A percentile compares a stretch with the other conserved stretches of the same genome.
Conservation (phyloP, 2,888 invertebrate genomes). For the Rhogogaster chlorosoma region DNA sequence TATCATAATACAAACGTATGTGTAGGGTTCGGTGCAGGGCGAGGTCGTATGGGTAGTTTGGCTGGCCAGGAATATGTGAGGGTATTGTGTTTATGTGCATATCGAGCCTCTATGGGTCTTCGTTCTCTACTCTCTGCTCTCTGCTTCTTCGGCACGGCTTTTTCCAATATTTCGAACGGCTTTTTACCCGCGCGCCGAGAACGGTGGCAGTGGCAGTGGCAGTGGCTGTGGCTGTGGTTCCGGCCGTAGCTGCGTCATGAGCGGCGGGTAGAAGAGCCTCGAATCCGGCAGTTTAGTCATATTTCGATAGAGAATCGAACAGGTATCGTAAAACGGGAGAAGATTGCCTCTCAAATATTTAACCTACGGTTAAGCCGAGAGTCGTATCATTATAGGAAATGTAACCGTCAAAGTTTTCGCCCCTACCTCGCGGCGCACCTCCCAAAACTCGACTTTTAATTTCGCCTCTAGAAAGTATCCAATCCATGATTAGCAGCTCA, state of each 20-base stretch:
- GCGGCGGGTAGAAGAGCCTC: slow-evolving; percentile 1
- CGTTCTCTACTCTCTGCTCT: neutral
- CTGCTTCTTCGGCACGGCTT: slow-evolving; percentile 33
- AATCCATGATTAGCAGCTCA: neutral
- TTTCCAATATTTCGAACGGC: slow-evolving; percentile 38
- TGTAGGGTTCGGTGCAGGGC: slow-evolving; percentile 7
- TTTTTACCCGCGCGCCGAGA: neutral
- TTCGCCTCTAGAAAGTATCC: neutral
- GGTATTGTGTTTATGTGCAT: slow-evolving; percentile 78
- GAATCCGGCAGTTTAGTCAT: slow-evolving; percentile 19
- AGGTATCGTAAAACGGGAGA: slow-evolving; percentile 9
- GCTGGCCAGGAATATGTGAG: slow-evolving; percentile 62
- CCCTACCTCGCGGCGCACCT: neutral
- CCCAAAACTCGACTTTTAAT: slow-evolving; percentile 26
- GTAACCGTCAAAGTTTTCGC: slow-evolving; percentile 19
- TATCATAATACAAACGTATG: slow-evolving; percentile 17
- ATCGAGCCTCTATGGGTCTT: slow-evolving; percentile 67
- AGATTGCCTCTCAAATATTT: slow-evolving; percentile 41
- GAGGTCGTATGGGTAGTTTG: slow-evolving; percentile 33
- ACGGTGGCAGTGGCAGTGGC: neutral
- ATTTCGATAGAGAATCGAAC: slow-evolving; percentile 36
- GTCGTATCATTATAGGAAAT: slow-evolving; percentile 40
- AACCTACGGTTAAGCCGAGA: neutral
- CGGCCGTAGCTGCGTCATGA: neutral
- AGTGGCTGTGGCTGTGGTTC: neutral